phyloP scores from a whole-genome alignment of 2,797 vertebrate species.

The Megaceryle alcyon region DNA sequence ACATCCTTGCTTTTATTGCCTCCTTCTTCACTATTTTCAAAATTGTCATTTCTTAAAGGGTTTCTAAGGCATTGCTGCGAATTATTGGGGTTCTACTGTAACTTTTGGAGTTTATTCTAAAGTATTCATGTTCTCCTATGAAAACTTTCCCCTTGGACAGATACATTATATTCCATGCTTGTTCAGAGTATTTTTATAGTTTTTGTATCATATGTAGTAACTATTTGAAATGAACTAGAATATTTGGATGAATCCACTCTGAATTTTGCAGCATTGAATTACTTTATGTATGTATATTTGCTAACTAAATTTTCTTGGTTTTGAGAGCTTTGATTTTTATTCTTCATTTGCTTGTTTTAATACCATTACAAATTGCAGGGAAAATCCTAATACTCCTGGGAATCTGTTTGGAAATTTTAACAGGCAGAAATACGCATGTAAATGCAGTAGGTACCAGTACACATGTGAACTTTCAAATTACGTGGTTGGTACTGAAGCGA shows the following conservation, averaged over 20 bases:
- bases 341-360: conserved; percentile 24
- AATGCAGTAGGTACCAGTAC: conserved; percentile 42
- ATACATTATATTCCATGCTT: conserved; percentile 29
- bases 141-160: conserved; percentile 55
- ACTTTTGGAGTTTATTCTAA: conserved; percentile 55
- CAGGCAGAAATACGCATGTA: conserved; percentile 44
- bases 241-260: conserved; percentile 57
- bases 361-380: conserved; percentile 28
- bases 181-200: conserved; percentile 62
- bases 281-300: conserved; percentile 57
- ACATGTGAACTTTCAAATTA: conserved; percentile 66
- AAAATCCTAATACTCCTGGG: conserved; percentile 44
- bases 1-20: conserved; percentile 69
- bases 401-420: conserved; percentile 5
- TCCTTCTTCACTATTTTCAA: conserved; percentile 56
- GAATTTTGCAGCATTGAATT: conserved; percentile 68
- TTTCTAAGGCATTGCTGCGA: conserved; percentile 56
- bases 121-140: conserved; percentile 47
- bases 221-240: conserved; percentile 59
- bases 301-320: conserved; percentile 63
- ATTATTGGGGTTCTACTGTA: conserved; percentile 66
- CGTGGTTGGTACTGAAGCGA: conserved; percentile 48
- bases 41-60: conserved; percentile 50
- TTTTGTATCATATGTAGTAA: conserved; percentile 49
- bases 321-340: conserved; percentile 51